Evolutionary conservation across 53 echinoderm and acorn worm genomes (phyloP).

Genomic region (Arbacia lixula): DNA sequence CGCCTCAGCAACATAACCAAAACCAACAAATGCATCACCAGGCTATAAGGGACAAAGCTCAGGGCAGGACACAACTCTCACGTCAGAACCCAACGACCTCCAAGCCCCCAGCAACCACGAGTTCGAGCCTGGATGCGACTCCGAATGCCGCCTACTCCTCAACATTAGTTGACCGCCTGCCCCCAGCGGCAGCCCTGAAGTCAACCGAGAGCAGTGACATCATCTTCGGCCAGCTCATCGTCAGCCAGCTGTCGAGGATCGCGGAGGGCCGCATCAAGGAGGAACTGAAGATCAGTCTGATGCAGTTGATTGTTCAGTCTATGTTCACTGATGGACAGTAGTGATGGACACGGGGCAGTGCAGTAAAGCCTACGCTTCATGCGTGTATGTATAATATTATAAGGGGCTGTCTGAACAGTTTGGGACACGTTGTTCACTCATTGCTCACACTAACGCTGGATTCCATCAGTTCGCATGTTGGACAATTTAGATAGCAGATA

Average conservation of each 20-base stretch:
- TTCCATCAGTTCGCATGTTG: too few species aligned
- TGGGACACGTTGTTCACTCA: too few species aligned
- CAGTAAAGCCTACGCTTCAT: too few species aligned
- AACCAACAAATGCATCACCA: background rate
- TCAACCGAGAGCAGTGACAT: slow-evolving; percentile 16
- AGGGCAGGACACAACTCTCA: background rate
- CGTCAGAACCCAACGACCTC: background rate
- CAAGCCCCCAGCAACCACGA: background rate
- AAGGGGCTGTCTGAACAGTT: too few species aligned
- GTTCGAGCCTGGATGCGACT: too few species aligned
- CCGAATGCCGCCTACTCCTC: too few species aligned
- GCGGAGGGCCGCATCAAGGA: slow-evolving; percentile 47
- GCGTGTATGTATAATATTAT: too few species aligned
- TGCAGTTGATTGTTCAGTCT: slow-evolving; percentile 39
- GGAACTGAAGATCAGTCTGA: slow-evolving; percentile 43
- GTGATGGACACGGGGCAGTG: too few species aligned
- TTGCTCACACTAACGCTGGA: too few species aligned
- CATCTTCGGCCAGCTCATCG: slow-evolving; percentile 34
- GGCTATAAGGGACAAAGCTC: too few species aligned
- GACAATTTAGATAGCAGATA: too few species aligned
- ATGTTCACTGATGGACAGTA: slow-evolving; percentile 36
- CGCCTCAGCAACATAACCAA: background rate
- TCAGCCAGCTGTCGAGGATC: slow-evolving; percentile 34
- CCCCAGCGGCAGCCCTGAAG: background rate
- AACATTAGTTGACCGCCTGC: too few species aligned